Conservation (phyloP, 2,113 vertebrate species). For the Cebidichthys violaceus region DNA sequence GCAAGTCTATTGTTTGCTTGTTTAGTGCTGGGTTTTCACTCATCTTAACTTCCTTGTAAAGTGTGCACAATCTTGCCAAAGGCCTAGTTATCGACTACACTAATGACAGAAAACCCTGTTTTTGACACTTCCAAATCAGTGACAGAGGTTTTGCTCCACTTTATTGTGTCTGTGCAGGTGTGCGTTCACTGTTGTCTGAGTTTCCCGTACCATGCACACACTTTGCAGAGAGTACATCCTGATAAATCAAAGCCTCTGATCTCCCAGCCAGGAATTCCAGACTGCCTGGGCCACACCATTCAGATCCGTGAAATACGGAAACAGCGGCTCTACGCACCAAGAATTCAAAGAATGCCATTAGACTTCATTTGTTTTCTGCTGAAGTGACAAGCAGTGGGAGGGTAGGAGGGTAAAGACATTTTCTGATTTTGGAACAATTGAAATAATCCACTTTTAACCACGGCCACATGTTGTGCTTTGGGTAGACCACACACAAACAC, state of each 20-base stretch:
- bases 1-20: background rate
- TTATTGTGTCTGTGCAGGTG: conserved; percentile 31
- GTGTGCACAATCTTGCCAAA: background rate
- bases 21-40: background rate
- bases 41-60: background rate
- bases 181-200: conserved; percentile 19
- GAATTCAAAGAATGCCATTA: conserved; percentile 86
- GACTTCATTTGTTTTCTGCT: conserved; percentile 82
- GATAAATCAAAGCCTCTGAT: conserved; percentile 83
- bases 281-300: conserved; percentile 73
- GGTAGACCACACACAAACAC: conserved; percentile 83
- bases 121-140: conserved; percentile 29
- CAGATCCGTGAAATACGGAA: conserved; percentile 75
- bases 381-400: conserved; percentile 68
- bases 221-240: conserved; percentile 71
- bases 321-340: conserved; percentile 72
- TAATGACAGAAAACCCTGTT: conserved; percentile 8
- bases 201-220: conserved; percentile 46
- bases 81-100: background rate
- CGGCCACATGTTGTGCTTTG: conserved; percentile 84
- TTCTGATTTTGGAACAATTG: conserved; percentile 85
- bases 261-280: conserved; percentile 77
- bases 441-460: conserved; percentile 86
- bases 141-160: conserved; percentile 15
- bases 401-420: conserved; percentile 63